These are phyloP conservation scores for Indicator maculatus DNA, from an alignment of 2,113 vertebrate genomes.

Conservation along the genomic window DNA sequence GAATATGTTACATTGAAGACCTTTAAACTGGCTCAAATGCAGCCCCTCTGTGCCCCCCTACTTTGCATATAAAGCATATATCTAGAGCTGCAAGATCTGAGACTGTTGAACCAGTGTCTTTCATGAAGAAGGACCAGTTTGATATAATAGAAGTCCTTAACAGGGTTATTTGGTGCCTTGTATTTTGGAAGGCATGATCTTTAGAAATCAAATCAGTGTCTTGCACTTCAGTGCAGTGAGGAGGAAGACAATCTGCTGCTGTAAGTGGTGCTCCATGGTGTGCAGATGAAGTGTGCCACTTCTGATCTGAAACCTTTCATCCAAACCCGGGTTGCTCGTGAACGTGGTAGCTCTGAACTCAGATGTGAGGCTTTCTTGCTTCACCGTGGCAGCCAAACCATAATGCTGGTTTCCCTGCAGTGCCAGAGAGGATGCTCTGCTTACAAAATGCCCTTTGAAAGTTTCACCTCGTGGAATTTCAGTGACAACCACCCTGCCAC, in stretches of 20 bases:
- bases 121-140: neutral
- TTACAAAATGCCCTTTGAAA: neutral
- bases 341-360: neutral
- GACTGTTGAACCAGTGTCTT: neutral
- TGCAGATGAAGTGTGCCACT: neutral
- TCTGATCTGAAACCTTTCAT: neutral
- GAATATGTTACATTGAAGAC: neutral
- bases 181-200: neutral
- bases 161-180: neutral
- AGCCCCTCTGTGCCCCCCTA: neutral
- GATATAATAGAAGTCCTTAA: neutral
- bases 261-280: neutral
- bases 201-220: neutral
- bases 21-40: neutral
- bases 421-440: neutral
- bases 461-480: neutral
- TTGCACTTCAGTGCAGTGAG: neutral
- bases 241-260: neutral
- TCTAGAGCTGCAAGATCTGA: neutral
- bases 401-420: neutral
- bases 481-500: neutral
- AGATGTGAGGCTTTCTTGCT: neutral
- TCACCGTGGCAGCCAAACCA: neutral
- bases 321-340: neutral
- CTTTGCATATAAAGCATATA: neutral